Base-by-base conservation (phyloP, 2,797 vertebrate species). In the Parauchenoglanis punctatus region DNA sequence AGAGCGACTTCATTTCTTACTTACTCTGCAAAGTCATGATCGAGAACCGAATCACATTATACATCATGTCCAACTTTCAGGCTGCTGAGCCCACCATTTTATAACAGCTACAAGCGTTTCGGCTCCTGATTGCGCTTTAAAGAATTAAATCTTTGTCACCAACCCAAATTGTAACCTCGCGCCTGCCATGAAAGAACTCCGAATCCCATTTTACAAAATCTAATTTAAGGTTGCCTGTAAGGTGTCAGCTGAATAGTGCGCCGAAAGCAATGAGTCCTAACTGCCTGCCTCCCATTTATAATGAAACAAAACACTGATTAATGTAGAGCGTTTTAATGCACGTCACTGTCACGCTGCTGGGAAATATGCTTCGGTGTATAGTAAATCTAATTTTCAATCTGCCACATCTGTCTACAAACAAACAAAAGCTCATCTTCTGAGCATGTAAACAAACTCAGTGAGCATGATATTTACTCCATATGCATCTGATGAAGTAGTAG, bases 301-400 rank as follows among this genome's bases (percentile, higher is more conserved):
- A 81, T 77, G 35, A 70, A 31, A 87, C 68, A 75, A 83, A 87
- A n/a, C 54, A 68, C 2, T 68, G 68, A 88, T 88, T 86, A 88
- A 56, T 76, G 70, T 54, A 49, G 31, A 83, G 58, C n/a, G 8
- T 68, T 87, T 84, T 78, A 78, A 73, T 46, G 58, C 81, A 59
- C 72, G 13, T 81, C 67, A 73, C 76, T 20, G 35, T 75, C 73
- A 84, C 46, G 35, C 82, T 59, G 63, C 87, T 35, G 58, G 44
- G 77, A 73, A 61, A 81, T 75, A 54, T 25, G 23, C n/a, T 8
- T 15, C 73, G 17, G 5, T 65, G 67, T 56, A 76, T 35, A 44
- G 28, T 58, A 58, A 86, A 86, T 85, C 70, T 78, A 78, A 87
- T 80, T 76, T 88, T 81, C 84, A 85, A 88, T 85, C 78, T 86